These are phyloP conservation scores for Petrophora chlorosata DNA, from an alignment of 2,888 invertebrate species.

Conservation along the genomic window DNA sequence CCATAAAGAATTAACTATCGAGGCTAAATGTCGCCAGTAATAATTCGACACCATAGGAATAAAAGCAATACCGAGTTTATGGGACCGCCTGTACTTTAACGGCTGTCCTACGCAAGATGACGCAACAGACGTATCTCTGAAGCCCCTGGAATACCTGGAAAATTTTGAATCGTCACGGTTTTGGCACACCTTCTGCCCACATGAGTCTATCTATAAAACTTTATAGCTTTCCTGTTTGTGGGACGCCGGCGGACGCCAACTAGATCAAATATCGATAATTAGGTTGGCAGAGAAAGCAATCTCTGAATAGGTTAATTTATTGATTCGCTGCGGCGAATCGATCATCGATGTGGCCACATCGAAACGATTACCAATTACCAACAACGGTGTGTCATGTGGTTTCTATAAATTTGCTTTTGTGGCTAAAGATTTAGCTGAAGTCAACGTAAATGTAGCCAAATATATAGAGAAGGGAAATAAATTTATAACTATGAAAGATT, in stretches of 20 bases:
- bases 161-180: conserved; percentile 40
- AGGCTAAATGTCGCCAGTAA: conserved; percentile 5
- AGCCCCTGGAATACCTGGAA: conserved; percentile 36
- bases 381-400: conserved; percentile 5
- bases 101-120: conserved; percentile 35
- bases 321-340: conserved; percentile 21
- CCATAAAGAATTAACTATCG: conserved; percentile 4
- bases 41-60: conserved; percentile 17
- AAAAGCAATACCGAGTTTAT: conserved; percentile 13
- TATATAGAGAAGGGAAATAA: no score
- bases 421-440: no score
- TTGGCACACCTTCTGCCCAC: conserved; percentile 43
- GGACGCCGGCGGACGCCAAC: conserved; percentile 47
- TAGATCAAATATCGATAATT: conserved; percentile 42
- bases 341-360: conserved; percentile 3
- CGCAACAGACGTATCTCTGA: conserved; percentile 22
- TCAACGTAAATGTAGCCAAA: no score
- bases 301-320: conserved; percentile 32
- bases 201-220: conserved; percentile 53
- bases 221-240: conserved; percentile 63
- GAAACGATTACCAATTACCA: conserved; percentile 3
- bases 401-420: conserved; percentile 4
- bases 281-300: conserved; percentile 41
- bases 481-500: no score
- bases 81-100: conserved; percentile 12